Evolutionary conservation across 2,113 vertebrate genomes (phyloP), one percentile per base, ranked within the genome.

Genomic region (Gallinago paraguaiae): DNA sequence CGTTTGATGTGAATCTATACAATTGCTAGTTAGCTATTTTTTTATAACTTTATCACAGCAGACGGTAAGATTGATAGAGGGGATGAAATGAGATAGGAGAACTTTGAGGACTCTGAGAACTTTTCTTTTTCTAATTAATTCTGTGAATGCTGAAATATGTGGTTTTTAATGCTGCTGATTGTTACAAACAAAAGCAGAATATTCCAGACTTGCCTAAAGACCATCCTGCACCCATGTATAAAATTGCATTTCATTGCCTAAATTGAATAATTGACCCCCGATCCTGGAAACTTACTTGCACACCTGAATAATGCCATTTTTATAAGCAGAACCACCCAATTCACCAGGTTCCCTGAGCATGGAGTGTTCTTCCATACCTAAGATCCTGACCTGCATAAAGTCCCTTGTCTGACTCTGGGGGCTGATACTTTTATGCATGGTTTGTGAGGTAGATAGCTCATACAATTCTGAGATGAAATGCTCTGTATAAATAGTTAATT

Each of bases 401-500:
- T 31, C 31, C 30, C 45, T 63, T 45, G 28, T 59, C 63, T 91
- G 54, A 18, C 51, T 69, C 20, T 18, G 13, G 6, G 57, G 57
- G 57, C 35, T 41, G 61, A 13, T 69, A 46, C 45, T 86, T 83
- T 90, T n/a, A 50, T 61, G 70, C 41, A 46, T 86, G 43, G 50
- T 67, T 86, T 85, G 50, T 82, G 67, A 64, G 78, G 50, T 54
- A 69, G 61, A 69, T 61, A 89, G 31, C 50, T 93, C 48, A 70
- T 39, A 59, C 28, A 30, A 72, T 82, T 71, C 74, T 51, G 75
- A 61, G 74, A 89, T 35, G 2, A 76, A 87, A 82, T 41, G 5
- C n/a, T 76, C 59, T 51, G 67, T 80, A 82, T 89, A 93, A 94
- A 87, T 82, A 92, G 96, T 93, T 96, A 96, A 94, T 94, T 94